These are phyloP conservation scores for Acanthisitta chloris DNA, from an alignment of 2,113 vertebrate species.

Conservation along the genomic window DNA sequence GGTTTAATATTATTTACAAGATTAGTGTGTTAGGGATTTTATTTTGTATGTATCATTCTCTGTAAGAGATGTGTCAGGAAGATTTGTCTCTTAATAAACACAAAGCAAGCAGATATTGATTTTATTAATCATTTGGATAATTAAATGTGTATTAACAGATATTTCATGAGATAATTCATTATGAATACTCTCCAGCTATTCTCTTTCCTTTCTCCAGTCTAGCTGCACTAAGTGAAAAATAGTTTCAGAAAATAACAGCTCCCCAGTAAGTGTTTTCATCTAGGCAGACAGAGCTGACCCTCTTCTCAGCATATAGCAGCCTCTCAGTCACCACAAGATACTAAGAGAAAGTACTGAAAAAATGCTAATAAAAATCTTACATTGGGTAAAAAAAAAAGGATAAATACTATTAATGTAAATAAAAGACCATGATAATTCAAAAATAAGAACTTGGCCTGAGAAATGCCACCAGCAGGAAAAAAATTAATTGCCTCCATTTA, in stretches of 20 bases:
- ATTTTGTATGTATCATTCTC: neutral
- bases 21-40: neutral
- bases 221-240: neutral
- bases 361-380: neutral
- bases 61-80: neutral
- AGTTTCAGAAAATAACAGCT: neutral
- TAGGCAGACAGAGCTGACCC: neutral
- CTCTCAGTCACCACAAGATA: neutral
- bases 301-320: neutral
- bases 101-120: neutral
- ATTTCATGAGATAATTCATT: neutral
- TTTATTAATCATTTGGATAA: constrained; percentile 35
- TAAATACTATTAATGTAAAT: neutral
- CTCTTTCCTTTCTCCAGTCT: neutral
- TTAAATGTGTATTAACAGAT: constrained; percentile 27
- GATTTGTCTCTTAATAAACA: constrained; percentile 26
- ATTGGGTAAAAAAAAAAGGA: neutral
- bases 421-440: neutral
- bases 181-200: neutral
- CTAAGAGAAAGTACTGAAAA: neutral
- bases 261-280: neutral
- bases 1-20: neutral
- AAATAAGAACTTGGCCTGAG: neutral
- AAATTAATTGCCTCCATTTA: neutral
- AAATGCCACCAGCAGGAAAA: neutral